A percentile compares a stretch with the other conserved stretches of the same genome.
Evolutionary conservation across 2,888 invertebrate species (phyloP).

Genomic region (Oscheius sp.): DNA sequence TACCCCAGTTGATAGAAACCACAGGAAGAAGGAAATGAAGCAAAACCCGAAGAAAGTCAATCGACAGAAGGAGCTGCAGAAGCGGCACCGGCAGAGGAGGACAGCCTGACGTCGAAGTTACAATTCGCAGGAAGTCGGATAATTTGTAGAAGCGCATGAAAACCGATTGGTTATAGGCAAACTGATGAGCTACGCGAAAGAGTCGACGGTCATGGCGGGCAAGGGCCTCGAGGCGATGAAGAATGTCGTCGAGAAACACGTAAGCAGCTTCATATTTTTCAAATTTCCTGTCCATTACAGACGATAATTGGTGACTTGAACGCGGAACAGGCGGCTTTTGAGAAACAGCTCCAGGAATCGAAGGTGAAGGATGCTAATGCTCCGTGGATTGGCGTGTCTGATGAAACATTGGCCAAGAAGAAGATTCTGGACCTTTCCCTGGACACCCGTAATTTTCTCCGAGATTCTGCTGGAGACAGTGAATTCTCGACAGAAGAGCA

Average conservation of each 20-base stretch:
- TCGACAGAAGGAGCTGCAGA: too few relatives aligned
- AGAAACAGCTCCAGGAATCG: conserved; percentile 82
- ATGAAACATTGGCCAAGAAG: conserved; percentile 91
- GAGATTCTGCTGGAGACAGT: conserved; percentile 86
- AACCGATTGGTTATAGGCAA: conserved; percentile 31
- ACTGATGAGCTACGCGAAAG: conserved; percentile 59
- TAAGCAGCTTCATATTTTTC: conserved; percentile 15
- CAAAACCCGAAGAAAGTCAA: too few relatives aligned
- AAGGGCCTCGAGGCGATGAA: conserved; percentile 56
- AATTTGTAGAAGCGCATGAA: conserved; percentile 1
- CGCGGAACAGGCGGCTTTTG: conserved; percentile 95
- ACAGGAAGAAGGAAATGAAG: neutral
- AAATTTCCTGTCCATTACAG: conserved; percentile 77
- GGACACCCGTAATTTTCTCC: conserved; percentile 95
- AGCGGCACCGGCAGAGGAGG: conserved; percentile 3
- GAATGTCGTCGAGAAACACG: conserved; percentile 53
- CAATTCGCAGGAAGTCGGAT: conserved; percentile 12
- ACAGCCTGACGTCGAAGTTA: conserved; percentile 12
- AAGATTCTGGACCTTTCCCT: conserved; percentile 93
- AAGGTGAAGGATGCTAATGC: conserved; percentile 77
- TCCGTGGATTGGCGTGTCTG: conserved; percentile 94
- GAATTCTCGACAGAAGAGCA: conserved; percentile 84
- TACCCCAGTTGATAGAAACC: neutral
- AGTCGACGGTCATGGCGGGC: conserved; percentile 49
- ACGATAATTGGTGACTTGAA: conserved; percentile 95